These are phyloP conservation scores for Drosophila affinis DNA, from an alignment of 2,888 invertebrate species.

Conservation along the genomic window DNA sequence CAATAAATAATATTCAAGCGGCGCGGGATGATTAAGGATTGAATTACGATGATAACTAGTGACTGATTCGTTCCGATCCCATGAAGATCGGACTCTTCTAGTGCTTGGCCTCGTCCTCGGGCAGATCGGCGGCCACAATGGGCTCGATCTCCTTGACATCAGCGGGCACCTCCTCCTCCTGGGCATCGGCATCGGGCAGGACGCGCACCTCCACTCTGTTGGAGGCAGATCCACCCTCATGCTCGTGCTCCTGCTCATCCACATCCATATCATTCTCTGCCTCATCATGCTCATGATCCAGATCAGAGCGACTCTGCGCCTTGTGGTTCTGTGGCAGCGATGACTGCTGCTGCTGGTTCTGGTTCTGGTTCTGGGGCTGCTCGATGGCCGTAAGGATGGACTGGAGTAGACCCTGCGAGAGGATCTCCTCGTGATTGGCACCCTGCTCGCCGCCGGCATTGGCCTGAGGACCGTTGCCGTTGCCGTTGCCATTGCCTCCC, in stretches of 20 bases:
- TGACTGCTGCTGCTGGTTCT: slow-evolving; percentile 65
- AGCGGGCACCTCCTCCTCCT: slow-evolving; percentile 52
- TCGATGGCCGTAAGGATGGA: slow-evolving; percentile 93
- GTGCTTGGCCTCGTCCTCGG: slow-evolving; percentile 56
- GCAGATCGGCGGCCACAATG: slow-evolving; percentile 66
- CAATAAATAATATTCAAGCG: slow-evolving; percentile 53
- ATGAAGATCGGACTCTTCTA: slow-evolving; percentile 33
- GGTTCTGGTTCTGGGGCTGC: slow-evolving; percentile 85
- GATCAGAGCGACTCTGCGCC: slow-evolving; percentile 80
- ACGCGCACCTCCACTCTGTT: slow-evolving; percentile 54
- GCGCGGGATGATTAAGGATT: slow-evolving; percentile 36
- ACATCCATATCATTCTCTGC: slow-evolving; percentile 6
- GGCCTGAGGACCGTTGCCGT: not conserved
- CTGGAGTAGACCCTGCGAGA: slow-evolving; percentile 91
- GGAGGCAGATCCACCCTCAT: slow-evolving; percentile 36
- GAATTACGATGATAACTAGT: slow-evolving; percentile 44
- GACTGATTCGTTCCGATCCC: slow-evolving; percentile 38
- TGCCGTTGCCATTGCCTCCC: slow-evolving; percentile 26
- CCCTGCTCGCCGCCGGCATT: slow-evolving; percentile 63
- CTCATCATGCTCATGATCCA: slow-evolving; percentile 39
- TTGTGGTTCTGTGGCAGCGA: slow-evolving; percentile 59
- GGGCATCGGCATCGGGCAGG: slow-evolving; percentile 25
- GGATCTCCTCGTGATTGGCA: slow-evolving; percentile 89
- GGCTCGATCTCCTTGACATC: slow-evolving; percentile 66
- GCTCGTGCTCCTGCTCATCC: slow-evolving; percentile 27